Percentiles rank a stretch among this genome's conserved stretches.
phyloP scores from a whole-genome alignment of 2,888 invertebrate genomes.

The Cosmia pyralina region DNA sequence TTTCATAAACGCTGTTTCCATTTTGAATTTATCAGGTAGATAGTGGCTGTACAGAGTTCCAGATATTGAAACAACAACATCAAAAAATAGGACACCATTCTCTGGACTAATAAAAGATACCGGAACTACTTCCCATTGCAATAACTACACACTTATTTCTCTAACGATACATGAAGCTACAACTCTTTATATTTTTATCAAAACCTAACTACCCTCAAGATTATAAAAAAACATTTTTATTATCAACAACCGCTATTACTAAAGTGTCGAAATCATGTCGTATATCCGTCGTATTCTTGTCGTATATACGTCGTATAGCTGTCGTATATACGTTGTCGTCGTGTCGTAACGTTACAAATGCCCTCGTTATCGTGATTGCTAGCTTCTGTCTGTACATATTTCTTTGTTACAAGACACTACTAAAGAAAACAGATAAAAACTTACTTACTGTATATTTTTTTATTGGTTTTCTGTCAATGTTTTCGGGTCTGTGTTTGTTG shows the following conservation, averaged over 20 bases:
- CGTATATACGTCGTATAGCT: conserved; percentile 42
- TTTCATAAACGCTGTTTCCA: not conserved
- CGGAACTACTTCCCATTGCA: not conserved
- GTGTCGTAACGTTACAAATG: conserved; percentile 63
- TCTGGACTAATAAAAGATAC: not conserved
- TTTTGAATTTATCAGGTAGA: not conserved
- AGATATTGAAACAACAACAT: not conserved
- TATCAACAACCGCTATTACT: conserved; percentile 35
- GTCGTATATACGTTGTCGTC: conserved; percentile 46
- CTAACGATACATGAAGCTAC: not conserved
- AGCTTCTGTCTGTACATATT: conserved; percentile 59
- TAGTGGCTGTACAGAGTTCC: no score
- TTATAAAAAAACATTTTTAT: conserved; percentile 39
- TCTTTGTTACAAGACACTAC: conserved; percentile 58
- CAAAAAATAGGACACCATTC: not conserved
- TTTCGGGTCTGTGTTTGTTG: conserved; percentile 22
- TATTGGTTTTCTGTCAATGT: conserved; percentile 43
- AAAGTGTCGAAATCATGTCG: conserved; percentile 50
- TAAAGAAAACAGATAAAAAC: conserved; percentile 61
- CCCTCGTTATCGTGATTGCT: conserved; percentile 63
- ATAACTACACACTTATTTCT: not conserved
- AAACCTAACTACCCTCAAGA: conserved; percentile 28
- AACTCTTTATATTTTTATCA: conserved; percentile 5
- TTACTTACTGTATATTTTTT: conserved; percentile 45
- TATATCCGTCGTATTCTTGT: conserved; percentile 12